phyloP scores from a whole-genome alignment of 2,113 vertebrate species.

The Smithornis capensis region DNA sequence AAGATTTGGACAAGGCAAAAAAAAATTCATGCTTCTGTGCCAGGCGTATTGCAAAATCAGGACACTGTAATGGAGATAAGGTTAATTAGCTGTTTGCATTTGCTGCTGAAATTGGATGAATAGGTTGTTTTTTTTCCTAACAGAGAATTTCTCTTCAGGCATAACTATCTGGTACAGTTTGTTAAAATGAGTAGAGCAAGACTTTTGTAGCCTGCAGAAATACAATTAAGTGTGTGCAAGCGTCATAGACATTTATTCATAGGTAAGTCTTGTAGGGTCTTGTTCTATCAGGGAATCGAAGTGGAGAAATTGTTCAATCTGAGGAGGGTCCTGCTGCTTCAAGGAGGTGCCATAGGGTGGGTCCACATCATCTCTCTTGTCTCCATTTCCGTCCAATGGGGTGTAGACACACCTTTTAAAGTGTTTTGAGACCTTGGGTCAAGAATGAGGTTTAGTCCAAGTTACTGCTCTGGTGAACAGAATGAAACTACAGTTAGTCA shows the following conservation, averaged over 20 bases:
- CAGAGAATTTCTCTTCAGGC: conserved; percentile 42
- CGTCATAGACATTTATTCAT: not conserved
- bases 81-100: conserved; percentile 63
- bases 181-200: not conserved
- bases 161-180: not conserved
- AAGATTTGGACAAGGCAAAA: not conserved
- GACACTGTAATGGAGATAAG: conserved; percentile 51
- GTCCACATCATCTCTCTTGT: not conserved
- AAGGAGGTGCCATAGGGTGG: rapidly evolving
- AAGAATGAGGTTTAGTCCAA: not conserved
- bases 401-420: not conserved
- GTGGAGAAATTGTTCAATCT: not conserved
- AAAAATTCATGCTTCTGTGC: not conserved
- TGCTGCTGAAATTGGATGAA: conserved; percentile 31
- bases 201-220: conserved; percentile 47
- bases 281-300: not conserved
- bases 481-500: not conserved
- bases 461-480: not conserved
- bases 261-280: conserved; percentile 30
- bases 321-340: not conserved
- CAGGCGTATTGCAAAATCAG: conserved; percentile 20
- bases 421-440: not conserved
- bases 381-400: not conserved
- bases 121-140: not conserved
- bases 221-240: not conserved